These are phyloP conservation scores for Sarcophilus harrisii DNA, from an alignment of 2,797 vertebrate genomes.

Conservation along the genomic window DNA sequence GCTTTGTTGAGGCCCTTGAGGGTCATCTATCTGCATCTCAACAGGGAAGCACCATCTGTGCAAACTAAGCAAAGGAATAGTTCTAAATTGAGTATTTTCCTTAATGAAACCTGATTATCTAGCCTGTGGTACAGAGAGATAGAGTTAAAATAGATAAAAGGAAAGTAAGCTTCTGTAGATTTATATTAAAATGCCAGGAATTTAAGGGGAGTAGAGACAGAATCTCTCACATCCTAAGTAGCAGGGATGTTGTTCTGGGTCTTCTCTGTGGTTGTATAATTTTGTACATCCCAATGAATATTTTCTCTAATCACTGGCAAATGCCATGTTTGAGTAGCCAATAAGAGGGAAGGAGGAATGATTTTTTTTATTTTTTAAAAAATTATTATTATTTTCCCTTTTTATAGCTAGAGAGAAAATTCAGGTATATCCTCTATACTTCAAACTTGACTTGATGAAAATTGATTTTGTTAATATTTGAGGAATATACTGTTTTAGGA, in stretches of 20 bases:
- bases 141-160: background rate
- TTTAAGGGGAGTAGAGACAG: background rate
- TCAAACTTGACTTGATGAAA: background rate
- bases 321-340: background rate
- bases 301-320: background rate
- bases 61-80: conserved; percentile 42
- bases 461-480: background rate
- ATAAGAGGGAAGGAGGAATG: background rate
- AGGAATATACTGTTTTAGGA: background rate
- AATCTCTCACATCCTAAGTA: background rate
- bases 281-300: background rate
- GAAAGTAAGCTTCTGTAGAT: background rate
- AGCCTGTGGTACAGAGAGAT: background rate
- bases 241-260: background rate
- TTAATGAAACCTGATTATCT: conserved; percentile 15
- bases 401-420: background rate
- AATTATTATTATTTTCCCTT: background rate
- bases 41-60: background rate
- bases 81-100: conserved; percentile 32
- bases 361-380: no score
- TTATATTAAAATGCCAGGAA: background rate
- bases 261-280: conserved; percentile 30
- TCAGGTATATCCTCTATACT: background rate
- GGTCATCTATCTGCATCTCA: conserved; percentile 33
- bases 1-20: background rate